Evolutionary conservation across 2,797 vertebrate genomes (phyloP), one percentile per base, ranked within the genome.

Genomic region (Eospalax fontanierii): DNA sequence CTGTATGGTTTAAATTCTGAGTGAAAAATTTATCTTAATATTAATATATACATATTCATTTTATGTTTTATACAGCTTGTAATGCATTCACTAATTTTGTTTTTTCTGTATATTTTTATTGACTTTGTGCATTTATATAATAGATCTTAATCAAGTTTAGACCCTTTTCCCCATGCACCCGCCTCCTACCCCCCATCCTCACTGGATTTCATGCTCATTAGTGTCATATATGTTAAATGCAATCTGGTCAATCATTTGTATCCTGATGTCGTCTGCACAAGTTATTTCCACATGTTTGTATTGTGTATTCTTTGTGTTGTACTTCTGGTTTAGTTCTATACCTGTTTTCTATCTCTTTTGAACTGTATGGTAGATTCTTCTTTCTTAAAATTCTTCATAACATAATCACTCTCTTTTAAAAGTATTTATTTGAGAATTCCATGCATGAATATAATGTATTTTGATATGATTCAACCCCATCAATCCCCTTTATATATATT

Each of bases 1-100:
- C 65, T 88, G 15, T 38, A 38, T 6, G 22, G 91, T 93, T 80
- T 81, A 11, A 4, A 93, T 88, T 91, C 65, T 81, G 33, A 35
- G 21, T 80, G 11, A 91, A 68, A 89, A 89, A 33, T 90, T 96
- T 81, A 61, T 46, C 18, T 95, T 35, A 33, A 87, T 78, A 10
- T 10, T 93, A n/a, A 28, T 43, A 71, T 76, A 11, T 19, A 80
- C 30, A 57, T n/a, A 74, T 43, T 65, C 84, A 28, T 80, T 65
- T 68, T 63, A 50, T 90, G 50, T 79, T 91, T 84, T 89, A 1
- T 57, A 71, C n/a, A 76, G 46, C 4, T 3, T 90, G 88, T 24
- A n/a, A 50, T 65, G 54, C 71, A 86, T 93, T 89, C 54, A 87
- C 21, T 70, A 87, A 74, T 78, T 87, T 89, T 93, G 19, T 46